Percentiles rank a stretch among this genome's conserved stretches.
Evolutionary conservation across 2,888 invertebrate genomes (phyloP).

Genomic region (Ptychoptera contaminata): DNA sequence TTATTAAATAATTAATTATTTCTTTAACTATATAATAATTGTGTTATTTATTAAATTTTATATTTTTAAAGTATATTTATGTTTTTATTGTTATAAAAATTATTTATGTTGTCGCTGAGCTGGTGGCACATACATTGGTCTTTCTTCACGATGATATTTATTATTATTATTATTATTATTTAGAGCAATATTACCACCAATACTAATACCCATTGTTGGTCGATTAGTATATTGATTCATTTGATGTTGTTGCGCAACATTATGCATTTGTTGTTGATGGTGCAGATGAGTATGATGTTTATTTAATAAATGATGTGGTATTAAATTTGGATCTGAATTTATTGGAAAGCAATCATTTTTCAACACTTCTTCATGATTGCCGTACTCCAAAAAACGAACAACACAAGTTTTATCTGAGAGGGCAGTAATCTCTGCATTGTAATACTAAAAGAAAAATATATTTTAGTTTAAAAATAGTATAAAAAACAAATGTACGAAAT

Average conservation of each 20-base stretch:
- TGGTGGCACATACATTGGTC: conserved; percentile 32
- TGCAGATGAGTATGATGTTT: conserved; percentile 11
- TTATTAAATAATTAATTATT: too few species aligned
- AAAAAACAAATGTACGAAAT: conserved; percentile 8
- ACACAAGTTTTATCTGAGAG: conserved; percentile 71
- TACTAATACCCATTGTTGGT: not conserved
- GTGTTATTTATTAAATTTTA: too few species aligned
- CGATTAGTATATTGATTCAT: conserved; percentile 7
- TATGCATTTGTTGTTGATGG: conserved; percentile 7
- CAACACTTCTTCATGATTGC: conserved; percentile 78
- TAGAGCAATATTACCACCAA: conserved; percentile 11
- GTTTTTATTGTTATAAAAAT: too few species aligned
- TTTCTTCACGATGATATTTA: conserved; percentile 23
- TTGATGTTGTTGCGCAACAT: conserved; percentile 9
- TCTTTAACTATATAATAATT: too few species aligned
- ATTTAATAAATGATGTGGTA: not conserved
- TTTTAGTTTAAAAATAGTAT: conserved; percentile 2
- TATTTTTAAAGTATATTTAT: too few species aligned
- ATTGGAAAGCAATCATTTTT: conserved; percentile 65
- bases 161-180: conserved; percentile 13
- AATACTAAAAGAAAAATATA: conserved; percentile 42
- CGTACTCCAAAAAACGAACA: conserved; percentile 74
- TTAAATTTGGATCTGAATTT: conserved; percentile 20
- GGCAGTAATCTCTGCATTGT: conserved; percentile 67
- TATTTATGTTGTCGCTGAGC: conserved; percentile 19